These are phyloP conservation scores for Aegotheles bennettii DNA, from an alignment of 2,113 vertebrate species.

Conservation along the genomic window DNA sequence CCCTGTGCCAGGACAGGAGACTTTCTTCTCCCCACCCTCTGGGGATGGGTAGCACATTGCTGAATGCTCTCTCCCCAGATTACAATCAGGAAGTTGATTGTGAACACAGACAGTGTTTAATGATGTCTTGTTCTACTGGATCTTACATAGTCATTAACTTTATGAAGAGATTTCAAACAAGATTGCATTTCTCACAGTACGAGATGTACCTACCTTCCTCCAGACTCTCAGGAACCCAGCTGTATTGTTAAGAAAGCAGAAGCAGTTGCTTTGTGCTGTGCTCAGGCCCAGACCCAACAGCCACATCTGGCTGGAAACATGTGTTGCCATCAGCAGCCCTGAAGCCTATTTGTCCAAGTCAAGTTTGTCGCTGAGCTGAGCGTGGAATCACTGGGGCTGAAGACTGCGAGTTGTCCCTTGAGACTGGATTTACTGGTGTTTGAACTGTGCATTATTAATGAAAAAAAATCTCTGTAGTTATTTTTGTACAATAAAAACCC, in stretches of 20 bases:
- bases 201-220: neutral
- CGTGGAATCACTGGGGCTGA: neutral
- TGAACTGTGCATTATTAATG: neutral
- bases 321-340: fast-evolving
- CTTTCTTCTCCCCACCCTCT: neutral
- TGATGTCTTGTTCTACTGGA: constrained; percentile 14
- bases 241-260: neutral
- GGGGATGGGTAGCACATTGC: neutral
- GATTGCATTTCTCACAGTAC: neutral
- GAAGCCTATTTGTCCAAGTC: neutral
- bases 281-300: neutral
- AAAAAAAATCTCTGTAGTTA: neutral
- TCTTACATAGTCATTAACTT: constrained; percentile 18
- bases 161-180: constrained; percentile 9
- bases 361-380: neutral
- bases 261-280: neutral
- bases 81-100: constrained; percentile 10
- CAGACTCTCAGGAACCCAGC: neutral
- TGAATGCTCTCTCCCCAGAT: neutral
- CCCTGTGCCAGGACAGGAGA: neutral
- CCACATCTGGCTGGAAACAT: neutral
- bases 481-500: neutral
- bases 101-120: constrained; percentile 14
- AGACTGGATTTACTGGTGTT: neutral
- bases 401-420: neutral